These are phyloP conservation scores for Cuniculus paca DNA, from an alignment of 2,797 vertebrate genomes.

Conservation along the genomic window DNA sequence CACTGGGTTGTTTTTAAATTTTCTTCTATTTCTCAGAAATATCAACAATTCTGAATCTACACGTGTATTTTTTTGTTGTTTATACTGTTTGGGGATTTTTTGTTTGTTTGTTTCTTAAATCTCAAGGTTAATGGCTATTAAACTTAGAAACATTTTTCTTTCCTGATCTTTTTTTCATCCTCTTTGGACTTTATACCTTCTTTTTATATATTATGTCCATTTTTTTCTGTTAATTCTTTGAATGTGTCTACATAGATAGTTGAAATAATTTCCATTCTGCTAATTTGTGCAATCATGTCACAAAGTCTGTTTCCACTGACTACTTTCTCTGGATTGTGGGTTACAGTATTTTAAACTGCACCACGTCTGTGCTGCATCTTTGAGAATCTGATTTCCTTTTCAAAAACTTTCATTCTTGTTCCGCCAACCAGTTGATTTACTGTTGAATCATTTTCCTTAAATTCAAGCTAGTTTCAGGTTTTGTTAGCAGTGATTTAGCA, in stretches of 20 bases:
- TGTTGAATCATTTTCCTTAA: neutral
- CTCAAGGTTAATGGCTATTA: neutral
- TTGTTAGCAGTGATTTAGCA: neutral
- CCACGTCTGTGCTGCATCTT: neutral
- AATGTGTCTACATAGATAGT: neutral
- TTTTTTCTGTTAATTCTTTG: neutral
- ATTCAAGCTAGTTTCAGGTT: neutral
- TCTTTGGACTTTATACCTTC: neutral
- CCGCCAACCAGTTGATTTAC: neutral
- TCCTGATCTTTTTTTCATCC: neutral
- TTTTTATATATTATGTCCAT: neutral
- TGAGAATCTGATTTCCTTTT: constrained; percentile 34
- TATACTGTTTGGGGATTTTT: neutral
- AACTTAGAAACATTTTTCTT: neutral
- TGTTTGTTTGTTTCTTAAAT: constrained; percentile 21
- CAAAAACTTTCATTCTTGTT: neutral
- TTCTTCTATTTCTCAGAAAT: neutral
- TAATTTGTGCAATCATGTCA: neutral
- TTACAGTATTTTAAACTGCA: neutral
- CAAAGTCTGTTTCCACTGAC: neutral
- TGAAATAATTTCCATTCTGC: neutral
- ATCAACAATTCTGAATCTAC: neutral
- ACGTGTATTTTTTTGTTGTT: neutral
- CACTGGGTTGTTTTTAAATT: neutral
- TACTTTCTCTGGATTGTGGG: neutral